Evolutionary conservation across 1,140 invertebrate genomes (phyloP), one percentile per base, ranked within the genome.

Genomic region (Plutomurus gul): DNA sequence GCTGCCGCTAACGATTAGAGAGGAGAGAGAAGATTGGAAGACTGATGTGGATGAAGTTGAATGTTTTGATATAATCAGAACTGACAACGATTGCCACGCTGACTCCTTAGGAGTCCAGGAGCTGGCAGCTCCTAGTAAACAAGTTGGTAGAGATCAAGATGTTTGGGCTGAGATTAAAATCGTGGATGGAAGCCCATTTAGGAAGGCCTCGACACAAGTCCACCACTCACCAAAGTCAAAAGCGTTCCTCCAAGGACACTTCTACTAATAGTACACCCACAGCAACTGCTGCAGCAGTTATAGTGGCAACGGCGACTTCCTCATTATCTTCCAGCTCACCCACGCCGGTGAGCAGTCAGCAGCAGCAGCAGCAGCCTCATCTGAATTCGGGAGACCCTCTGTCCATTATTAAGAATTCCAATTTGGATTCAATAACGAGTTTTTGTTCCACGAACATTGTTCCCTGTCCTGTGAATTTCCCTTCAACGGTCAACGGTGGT

Each of bases 121-220:
- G 46, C 33, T 36, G 3, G 11, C 5, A 36, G 56, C 56, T 65
- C 56, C 56, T 65, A 13, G 56, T 65, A 36, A 36, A 65, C 5
- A 3, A 72, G 70, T 72, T 49, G 70, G 71, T 40, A 36, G 56
- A 20, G 13, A 49, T 36, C 47, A 77, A 77, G 71, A 83, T 83
- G 82, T 79, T 83, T 72, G 82, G 82, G 18, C 39, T 73, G 20
- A 79, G 65, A 79, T 65, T 84, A 13, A 84, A 84, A 47, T 76
- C 79, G 60, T 84, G 83, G 83, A 82, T 84, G 83, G 81, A 84
- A 80, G 51, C 79, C 39, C 76, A 84, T 65, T 79, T 82, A 77
- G 82, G 79, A 76, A 33, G 79, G 71, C 65, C 71, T 39, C 76
- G 80, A 72, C 80, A 78, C 75, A 81, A 81, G 76, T 81, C 80